Evolutionary conservation across 2,797 vertebrate genomes (phyloP).

Genomic region (Cossypha caffra): DNA sequence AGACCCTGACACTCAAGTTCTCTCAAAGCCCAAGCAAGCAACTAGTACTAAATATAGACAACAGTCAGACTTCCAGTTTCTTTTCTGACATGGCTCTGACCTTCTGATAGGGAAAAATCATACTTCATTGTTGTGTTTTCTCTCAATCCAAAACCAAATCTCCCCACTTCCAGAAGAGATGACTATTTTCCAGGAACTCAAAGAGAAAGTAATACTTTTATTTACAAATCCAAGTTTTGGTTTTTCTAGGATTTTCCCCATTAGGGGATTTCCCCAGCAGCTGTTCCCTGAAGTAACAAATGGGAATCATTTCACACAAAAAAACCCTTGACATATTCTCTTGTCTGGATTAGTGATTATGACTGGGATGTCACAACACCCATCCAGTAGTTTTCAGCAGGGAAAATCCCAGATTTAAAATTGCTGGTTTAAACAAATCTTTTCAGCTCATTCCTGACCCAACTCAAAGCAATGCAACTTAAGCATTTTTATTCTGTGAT

Average conservation of each 20-base stretch:
- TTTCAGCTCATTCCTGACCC: background rate
- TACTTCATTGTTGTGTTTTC: background rate
- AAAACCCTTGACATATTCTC: background rate
- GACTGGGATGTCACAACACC: background rate
- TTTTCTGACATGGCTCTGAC: background rate
- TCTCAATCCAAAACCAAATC: background rate
- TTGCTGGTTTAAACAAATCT: background rate
- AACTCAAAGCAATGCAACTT: background rate
- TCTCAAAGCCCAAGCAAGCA: background rate
- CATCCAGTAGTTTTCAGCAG: background rate
- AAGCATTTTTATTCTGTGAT: background rate
- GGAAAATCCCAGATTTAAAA: conserved; percentile 34
- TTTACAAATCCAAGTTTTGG: background rate
- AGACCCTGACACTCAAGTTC: background rate
- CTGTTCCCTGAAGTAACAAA: background rate
- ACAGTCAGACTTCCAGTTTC: background rate
- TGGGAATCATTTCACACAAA: background rate
- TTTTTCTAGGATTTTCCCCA: background rate
- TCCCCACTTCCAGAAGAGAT: background rate
- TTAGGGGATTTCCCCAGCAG: conserved; percentile 5
- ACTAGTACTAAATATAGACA: background rate
- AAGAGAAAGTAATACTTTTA: background rate
- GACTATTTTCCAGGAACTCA: background rate
- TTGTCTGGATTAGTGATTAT: background rate
- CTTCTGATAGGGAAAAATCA: background rate